Conservation (phyloP, 1,140 invertebrate species). For the Pygmarrhopalites habei region DNA sequence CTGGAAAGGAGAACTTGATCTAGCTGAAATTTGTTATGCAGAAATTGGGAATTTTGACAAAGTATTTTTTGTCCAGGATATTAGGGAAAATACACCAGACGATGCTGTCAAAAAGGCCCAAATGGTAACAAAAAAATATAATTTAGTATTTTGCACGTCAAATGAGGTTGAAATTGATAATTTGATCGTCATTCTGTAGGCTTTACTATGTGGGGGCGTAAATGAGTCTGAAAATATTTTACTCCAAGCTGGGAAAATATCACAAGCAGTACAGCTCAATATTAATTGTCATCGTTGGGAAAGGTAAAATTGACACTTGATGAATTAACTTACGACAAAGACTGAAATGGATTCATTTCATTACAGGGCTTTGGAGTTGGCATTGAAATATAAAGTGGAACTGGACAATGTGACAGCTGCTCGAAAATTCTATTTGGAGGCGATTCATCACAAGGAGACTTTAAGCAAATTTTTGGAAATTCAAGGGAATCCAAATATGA, state of each 20-base stretch:
- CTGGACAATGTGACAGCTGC: conserved; percentile 59
- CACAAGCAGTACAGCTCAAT: conserved; percentile 71
- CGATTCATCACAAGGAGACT: conserved; percentile 18
- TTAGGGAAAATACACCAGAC: conserved; percentile 57
- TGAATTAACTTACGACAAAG: conserved; percentile 2
- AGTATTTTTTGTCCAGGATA: conserved; percentile 78
- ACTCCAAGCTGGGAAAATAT: conserved; percentile 65
- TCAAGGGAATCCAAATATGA: neutral
- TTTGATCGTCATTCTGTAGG: no score
- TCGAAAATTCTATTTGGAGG: conserved; percentile 20
- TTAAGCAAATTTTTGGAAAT: conserved; percentile 15
- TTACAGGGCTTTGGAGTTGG: conserved; percentile 70
- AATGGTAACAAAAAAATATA: no score
- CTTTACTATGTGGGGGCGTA: conserved; percentile 67
- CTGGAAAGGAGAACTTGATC: conserved; percentile 65
- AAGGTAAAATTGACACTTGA: conserved; percentile 49
- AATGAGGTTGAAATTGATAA: no score
- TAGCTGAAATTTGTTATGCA: conserved; percentile 89
- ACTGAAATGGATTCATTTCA: conserved; percentile 16
- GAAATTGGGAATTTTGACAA: conserved; percentile 84
- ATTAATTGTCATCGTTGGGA: conserved; percentile 80
- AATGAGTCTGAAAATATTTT: conserved; percentile 75
- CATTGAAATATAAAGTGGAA: conserved; percentile 68
- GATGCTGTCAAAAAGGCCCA: conserved; percentile 63
- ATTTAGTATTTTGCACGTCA: no score